phyloP scores from a whole-genome alignment of 1,140 invertebrate species.

The Trachymyrmex cornetzi region DNA sequence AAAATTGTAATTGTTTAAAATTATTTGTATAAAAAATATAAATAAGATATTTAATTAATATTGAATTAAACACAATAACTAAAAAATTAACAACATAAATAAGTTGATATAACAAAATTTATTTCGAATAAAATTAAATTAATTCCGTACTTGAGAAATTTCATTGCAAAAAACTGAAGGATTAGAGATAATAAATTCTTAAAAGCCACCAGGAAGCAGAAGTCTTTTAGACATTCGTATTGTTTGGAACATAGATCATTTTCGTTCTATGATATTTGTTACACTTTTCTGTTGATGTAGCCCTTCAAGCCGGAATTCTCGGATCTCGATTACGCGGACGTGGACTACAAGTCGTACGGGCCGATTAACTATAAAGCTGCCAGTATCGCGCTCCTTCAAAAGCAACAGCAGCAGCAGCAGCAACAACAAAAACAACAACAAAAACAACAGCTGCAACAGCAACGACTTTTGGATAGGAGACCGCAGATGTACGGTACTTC shows the following conservation, averaged over 20 bases:
- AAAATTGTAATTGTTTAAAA: no score
- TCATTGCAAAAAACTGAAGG: neutral
- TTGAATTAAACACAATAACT: neutral
- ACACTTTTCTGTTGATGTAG: slow-evolving; percentile 82
- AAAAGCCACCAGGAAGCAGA: neutral
- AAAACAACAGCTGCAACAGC: slow-evolving; percentile 72
- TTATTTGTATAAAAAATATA: neutral
- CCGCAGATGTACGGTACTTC: slow-evolving; percentile 85
- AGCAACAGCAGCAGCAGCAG: slow-evolving; percentile 79
- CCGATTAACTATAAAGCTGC: slow-evolving; percentile 96
- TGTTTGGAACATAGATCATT: neutral
- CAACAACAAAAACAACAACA: slow-evolving; percentile 74
- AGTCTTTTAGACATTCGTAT: slow-evolving; percentile 34
- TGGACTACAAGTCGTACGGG: slow-evolving; percentile 94
- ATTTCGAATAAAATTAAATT: neutral
- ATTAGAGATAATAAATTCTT: neutral
- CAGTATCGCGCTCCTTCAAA: slow-evolving; percentile 88
- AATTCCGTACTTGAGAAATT: neutral
- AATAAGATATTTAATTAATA: neutral
- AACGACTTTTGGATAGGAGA: slow-evolving; percentile 78
- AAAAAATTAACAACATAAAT: no score
- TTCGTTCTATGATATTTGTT: slow-evolving; percentile 60
- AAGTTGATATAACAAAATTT: neutral
- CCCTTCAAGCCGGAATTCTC: slow-evolving; percentile 91
- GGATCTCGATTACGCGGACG: slow-evolving; percentile 95